Percentiles rank a stretch among this genome's conserved stretches.
Evolutionary conservation across 2,797 vertebrate genomes (phyloP).

Genomic region (Eurystomus glaucurus): DNA sequence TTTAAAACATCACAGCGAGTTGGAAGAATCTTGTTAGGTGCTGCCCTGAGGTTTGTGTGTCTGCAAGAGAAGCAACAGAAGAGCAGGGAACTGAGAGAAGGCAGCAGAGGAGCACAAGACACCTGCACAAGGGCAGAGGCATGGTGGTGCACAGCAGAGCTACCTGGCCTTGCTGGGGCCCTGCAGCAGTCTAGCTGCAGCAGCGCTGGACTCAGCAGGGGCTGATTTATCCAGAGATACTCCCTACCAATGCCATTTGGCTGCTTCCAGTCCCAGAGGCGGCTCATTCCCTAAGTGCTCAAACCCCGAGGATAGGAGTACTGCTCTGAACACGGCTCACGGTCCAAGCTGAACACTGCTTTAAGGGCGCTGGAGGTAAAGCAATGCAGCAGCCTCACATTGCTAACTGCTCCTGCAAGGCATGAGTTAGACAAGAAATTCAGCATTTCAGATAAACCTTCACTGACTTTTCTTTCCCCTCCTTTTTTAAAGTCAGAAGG

Average conservation of each 20-base stretch:
- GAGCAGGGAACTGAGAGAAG: background rate
- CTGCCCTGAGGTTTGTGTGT: accelerated
- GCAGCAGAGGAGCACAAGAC: background rate
- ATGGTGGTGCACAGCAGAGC: accelerated
- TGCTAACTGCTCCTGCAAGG: background rate
- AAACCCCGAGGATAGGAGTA: accelerated
- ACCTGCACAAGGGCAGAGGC: background rate
- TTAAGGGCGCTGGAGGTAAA: background rate
- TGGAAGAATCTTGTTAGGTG: background rate
- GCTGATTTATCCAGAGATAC: background rate
- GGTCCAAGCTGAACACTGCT: accelerated
- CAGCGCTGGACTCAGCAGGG: background rate
- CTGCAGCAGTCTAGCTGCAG: background rate
- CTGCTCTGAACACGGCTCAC: background rate
- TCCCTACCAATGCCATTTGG: background rate
- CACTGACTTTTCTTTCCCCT: background rate
- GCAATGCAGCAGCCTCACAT: background rate
- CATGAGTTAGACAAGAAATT: background rate
- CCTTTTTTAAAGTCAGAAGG: background rate
- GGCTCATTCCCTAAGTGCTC: background rate
- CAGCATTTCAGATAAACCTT: background rate
- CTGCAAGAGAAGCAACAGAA: accelerated
- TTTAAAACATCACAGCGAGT: background rate
- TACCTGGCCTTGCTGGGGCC: background rate
- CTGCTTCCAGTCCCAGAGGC: background rate